Evolutionary conservation across 2,797 vertebrate genomes (phyloP).

Genomic region (Premnoplex brunnescens): DNA sequence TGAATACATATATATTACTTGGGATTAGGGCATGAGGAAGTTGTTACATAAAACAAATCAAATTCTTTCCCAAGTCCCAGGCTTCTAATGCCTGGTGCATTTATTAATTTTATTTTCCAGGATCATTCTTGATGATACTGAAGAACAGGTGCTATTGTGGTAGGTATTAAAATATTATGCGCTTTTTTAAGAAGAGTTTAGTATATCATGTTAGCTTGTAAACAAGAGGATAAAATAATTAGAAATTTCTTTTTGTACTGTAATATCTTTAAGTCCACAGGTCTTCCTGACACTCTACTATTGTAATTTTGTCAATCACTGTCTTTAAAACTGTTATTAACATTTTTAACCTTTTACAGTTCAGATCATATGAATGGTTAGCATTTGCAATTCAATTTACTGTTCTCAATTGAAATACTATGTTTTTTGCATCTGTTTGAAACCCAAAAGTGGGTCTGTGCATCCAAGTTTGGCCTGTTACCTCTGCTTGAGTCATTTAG

Average conservation of each 20-base stretch:
- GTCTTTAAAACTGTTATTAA: background rate
- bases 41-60: background rate
- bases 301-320: background rate
- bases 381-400: background rate
- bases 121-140: background rate
- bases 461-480: rapidly evolving
- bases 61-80: background rate
- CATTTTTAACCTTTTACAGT: background rate
- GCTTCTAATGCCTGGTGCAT: background rate
- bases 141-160: background rate
- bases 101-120: background rate
- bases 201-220: background rate
- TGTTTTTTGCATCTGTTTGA: background rate
- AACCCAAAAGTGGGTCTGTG: background rate
- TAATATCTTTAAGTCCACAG: background rate
- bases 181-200: background rate
- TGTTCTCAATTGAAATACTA: background rate
- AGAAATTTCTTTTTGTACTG: background rate
- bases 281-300: background rate
- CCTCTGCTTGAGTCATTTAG: background rate
- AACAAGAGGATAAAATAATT: background rate
- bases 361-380: background rate
- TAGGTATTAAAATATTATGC: background rate
- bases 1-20: background rate
- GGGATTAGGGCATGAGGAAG: background rate